Evolutionary conservation across 2,113 vertebrate species (phyloP), one percentile per base, ranked within the genome.

Genomic region (Tympanuchus pallidicinctus): DNA sequence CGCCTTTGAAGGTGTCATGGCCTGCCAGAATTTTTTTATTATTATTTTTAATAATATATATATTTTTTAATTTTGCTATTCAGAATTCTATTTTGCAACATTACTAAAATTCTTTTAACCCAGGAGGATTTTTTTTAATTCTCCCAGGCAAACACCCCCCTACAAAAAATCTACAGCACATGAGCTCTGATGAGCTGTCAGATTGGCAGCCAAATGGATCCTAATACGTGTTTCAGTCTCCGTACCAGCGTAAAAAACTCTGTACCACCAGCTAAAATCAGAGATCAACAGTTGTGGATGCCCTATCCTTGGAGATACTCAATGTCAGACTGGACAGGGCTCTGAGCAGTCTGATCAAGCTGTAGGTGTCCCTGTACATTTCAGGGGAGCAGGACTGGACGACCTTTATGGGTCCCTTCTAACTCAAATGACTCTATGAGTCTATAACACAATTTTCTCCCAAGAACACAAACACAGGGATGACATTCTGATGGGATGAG

Each of bases 41-140:
- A 34, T 38, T 38, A 38, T 38, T 38, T 38, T 38, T 38, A 38
- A 38, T 38, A 38, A 38, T 38, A 38, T 38, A 36, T 36, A 36
- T 38, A 9, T 38, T 38, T 38, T 93, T 87, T 82, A 82, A 61
- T 78, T 72, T 66, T 89, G 78, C 85, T 75, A 85, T 76, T 91
- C 75, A 70, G 27, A 76, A 85, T 76, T 73, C 85, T 79, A 16
- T 32, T 91, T 92, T 77, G 54, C 67, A 66, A 73, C 54, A 45
- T 71, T 91, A 91, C 89, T 89, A 88, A 79, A 73, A 88, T 66
- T 73, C 45, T 76, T 89, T 73, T 63, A 59, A 82, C n/a, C 36
- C 21, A 27, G 63, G 27, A 57, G 6, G 8, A 28, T 54, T 24
- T 48, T 57, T 36, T 60, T 12, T 14, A 82, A 59, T 2, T 1